Percentiles rank a stretch among this genome's conserved stretches.
Conservation (phyloP, 2,113 vertebrate species). For the Chamaea fasciata region DNA sequence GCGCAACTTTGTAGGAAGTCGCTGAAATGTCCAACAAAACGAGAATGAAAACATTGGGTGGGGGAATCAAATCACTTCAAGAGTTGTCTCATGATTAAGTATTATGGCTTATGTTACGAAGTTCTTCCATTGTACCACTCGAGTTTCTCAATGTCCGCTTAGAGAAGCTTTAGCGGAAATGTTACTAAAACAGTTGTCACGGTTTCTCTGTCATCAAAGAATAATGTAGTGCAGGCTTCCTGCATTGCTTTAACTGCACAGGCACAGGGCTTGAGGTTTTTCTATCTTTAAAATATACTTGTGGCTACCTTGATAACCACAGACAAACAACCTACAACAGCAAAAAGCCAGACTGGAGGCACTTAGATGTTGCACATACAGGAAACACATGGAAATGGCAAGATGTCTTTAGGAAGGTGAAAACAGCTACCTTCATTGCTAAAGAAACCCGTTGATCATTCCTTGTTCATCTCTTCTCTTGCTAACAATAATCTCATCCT, state of each 20-base stretch:
- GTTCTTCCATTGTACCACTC: neutral
- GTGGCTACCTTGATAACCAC: constrained; percentile 1
- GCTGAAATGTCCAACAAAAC: neutral
- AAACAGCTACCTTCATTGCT: neutral
- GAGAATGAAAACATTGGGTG: constrained; percentile 29
- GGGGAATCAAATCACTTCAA: neutral
- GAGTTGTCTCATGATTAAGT: neutral
- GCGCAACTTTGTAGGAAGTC: neutral
- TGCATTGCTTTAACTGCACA: neutral
- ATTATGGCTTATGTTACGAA: neutral
- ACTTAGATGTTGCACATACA: neutral
- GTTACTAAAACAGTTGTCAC: constrained; percentile 14
- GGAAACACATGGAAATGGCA: neutral
- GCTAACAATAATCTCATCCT: neutral
- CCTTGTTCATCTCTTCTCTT: neutral
- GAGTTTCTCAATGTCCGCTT: neutral
- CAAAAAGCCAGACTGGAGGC: neutral
- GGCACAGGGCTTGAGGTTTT: neutral
- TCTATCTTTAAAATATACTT: neutral
- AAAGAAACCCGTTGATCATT: neutral
- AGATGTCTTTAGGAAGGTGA: neutral
- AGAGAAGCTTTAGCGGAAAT: constrained; percentile 32
- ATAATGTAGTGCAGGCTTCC: constrained; percentile 39
- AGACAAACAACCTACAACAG: neutral
- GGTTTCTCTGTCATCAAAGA: neutral